These are phyloP conservation scores for Formica aserva DNA, from an alignment of 2,888 invertebrate genomes.

Conservation along the genomic window DNA sequence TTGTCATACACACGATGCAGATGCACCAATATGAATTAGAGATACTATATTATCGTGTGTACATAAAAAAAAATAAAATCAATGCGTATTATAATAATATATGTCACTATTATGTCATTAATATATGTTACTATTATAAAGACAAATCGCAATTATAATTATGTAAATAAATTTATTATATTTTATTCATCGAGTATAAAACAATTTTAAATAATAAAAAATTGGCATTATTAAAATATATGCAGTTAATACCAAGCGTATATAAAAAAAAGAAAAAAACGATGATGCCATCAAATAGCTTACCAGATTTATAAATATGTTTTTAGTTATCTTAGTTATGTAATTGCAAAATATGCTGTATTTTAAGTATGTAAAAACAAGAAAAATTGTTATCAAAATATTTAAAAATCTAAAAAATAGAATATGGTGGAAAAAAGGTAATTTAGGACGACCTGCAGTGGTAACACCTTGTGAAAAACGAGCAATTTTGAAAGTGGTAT, in stretches of 20 bases:
- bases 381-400: neutral
- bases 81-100: neutral
- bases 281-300: neutral
- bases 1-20: neutral
- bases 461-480: constrained; percentile 4
- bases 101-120: neutral
- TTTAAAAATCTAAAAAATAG: neutral
- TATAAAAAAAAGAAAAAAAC: neutral
- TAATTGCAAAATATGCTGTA: neutral
- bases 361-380: neutral
- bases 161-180: neutral
- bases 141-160: neutral
- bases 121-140: neutral
- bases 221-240: neutral
- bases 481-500: constrained; percentile 5
- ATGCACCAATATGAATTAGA: neutral
- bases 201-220: neutral
- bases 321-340: neutral
- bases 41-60: neutral
- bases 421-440: neutral
- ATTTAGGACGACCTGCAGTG: neutral
- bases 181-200: neutral
- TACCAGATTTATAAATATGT: neutral
- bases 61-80: neutral
- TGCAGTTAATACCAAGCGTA: neutral